These are phyloP conservation scores for Lasioglossum morio DNA, from an alignment of 2,888 invertebrate species.

Conservation along the genomic window DNA sequence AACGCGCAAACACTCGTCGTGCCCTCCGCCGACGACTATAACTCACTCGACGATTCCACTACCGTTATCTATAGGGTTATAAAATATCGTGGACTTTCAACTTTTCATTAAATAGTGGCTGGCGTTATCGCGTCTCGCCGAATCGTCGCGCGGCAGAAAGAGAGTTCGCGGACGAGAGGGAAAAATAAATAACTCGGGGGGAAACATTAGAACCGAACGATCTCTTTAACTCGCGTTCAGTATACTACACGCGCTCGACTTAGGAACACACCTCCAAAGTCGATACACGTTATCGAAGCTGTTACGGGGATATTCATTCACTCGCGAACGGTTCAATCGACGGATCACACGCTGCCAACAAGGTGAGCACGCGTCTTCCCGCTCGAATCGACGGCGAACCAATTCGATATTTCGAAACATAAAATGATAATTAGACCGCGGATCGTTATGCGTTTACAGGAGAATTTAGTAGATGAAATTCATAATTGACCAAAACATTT, in stretches of 20 bases:
- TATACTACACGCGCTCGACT: conserved; percentile 22
- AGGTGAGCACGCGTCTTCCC: conserved; percentile 30
- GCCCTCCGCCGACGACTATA: neutral
- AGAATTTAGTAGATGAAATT: too few relatives aligned
- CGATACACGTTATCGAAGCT: conserved; percentile 8
- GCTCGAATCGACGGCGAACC: too few relatives aligned
- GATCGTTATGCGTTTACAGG: too few relatives aligned
- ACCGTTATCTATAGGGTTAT: conserved; percentile 49
- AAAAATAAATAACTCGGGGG: conserved; percentile 41
- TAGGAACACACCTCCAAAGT: conserved; percentile 16
- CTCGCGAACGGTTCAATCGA: conserved; percentile 13
- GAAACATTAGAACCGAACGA: conserved; percentile 13
- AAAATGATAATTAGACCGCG: too few relatives aligned
- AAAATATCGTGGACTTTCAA: conserved; percentile 62
- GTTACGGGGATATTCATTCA: conserved; percentile 35
- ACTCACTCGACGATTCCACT: conserved; percentile 22
- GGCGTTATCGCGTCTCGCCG: conserved; percentile 34
- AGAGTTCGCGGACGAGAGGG: conserved; percentile 26
- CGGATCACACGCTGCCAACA: conserved; percentile 18
- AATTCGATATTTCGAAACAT: too few relatives aligned
- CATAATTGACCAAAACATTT: too few relatives aligned
- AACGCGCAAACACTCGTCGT: neutral
- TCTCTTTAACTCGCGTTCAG: conserved; percentile 40
- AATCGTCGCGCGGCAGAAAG: conserved; percentile 1
- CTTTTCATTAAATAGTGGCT: conserved; percentile 36